Evolutionary conservation across 2,113 vertebrate species (phyloP), one percentile per base, ranked within the genome.

Genomic region (Illadopsis cleaveri): DNA sequence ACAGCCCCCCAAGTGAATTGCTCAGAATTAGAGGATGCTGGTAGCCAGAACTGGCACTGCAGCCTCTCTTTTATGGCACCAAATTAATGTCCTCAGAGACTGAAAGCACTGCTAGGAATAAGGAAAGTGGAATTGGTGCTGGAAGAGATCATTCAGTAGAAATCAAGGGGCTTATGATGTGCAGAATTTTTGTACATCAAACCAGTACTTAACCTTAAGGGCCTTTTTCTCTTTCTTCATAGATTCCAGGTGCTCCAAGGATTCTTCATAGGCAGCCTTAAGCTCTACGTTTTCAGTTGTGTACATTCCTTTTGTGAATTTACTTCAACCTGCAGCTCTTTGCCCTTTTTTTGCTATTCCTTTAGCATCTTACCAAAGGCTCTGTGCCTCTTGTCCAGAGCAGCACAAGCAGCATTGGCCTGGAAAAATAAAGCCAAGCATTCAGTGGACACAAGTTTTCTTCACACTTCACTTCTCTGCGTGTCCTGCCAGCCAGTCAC

Each of bases 281-380:
- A 98, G 86, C 92, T 98, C 98, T 97, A 97, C 97, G 71, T 98
- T 97, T 96, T 98, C 96, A 2, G 95, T 98, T 93, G 93, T 97
- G 89, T 98, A 97, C 47, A 89, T 91, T 98, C 97, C 82, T 98
- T 98, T 97, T 98, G 98, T 10, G 97, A 98, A 37, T 62, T 98
- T 47, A 96, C 90, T 58, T 98, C 97, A 33, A 98, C 93, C 48
- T 98, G 96, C 69, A 98, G 90, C 73, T 98, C 97, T 95, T 98
- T 96, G 4, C 96, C 94, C 97, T 98, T 98, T 98, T 54, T 97
- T 95, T 97, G 97, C 98, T 97, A 94, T 94, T 98, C 96, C 2
- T 95, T 94, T 44, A 98, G 95, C 93, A 98, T 95, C 94, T 98
- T 98, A 92, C 98, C 97, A 23, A 98, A 98, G 78, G 89, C 82